phyloP scores from a whole-genome alignment of 2,797 vertebrate genomes.

The Triplophysa bombifrons region DNA sequence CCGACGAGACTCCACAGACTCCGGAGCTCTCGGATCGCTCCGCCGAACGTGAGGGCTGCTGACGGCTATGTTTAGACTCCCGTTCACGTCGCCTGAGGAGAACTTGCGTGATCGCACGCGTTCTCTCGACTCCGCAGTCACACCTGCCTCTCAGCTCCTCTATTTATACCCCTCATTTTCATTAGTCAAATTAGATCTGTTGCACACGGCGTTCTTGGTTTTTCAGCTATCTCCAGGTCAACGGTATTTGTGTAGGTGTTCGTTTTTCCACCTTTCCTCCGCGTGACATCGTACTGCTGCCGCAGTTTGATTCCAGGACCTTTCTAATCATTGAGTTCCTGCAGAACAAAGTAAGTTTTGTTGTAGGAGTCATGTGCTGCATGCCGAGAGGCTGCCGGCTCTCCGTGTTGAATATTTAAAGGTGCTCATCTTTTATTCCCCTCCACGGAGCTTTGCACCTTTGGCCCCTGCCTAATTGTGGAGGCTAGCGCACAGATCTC shows the following conservation, averaged over 20 bases:
- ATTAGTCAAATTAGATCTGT: conserved; percentile 30
- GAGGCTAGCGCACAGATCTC: conserved; percentile 49
- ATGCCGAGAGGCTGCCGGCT: conserved; percentile 53
- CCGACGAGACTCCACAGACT: not conserved
- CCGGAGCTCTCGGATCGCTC: not conserved
- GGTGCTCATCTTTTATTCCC: conserved; percentile 59
- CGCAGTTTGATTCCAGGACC: conserved; percentile 51
- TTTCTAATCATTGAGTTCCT: conserved; percentile 57
- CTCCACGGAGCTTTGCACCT: conserved; percentile 52
- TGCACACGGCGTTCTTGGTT: not conserved
- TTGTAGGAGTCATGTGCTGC: conserved; percentile 49
- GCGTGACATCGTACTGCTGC: conserved; percentile 47
- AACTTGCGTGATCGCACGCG: conserved; percentile 14
- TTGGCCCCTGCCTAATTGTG: conserved; percentile 58
- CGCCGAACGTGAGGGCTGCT: conserved; percentile 14
- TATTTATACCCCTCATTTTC: conserved; percentile 34
- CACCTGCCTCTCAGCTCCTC: conserved; percentile 28
- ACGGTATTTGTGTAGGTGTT: not conserved
- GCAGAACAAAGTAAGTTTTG: conserved; percentile 50
- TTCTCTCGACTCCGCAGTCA: conserved; percentile 29
- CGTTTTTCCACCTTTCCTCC: conserved; percentile 6
- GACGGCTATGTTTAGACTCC: conserved; percentile 42
- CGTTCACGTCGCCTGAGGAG: not conserved
- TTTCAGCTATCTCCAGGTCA: conserved; percentile 22
- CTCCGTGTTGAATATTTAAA: conserved; percentile 63